phyloP scores from a whole-genome alignment of 2,888 invertebrate species.

The Platypus cylindrus region DNA sequence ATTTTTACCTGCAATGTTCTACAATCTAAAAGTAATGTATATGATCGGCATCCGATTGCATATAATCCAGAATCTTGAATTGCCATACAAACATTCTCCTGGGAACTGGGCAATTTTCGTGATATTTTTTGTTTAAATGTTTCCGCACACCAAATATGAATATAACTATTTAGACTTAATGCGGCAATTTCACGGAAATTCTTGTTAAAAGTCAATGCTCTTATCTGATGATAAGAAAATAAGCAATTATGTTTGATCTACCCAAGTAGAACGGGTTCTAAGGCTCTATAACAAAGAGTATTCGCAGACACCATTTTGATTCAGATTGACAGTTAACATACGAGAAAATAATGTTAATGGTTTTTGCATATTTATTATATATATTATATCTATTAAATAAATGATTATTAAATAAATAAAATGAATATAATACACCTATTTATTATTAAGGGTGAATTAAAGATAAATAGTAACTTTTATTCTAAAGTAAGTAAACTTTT shows the following conservation, averaged over 20 bases:
- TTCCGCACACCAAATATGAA: slow-evolving; percentile 87
- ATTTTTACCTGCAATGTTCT: slow-evolving; percentile 58
- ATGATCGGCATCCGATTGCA: slow-evolving; percentile 88
- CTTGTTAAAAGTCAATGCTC: slow-evolving; percentile 80
- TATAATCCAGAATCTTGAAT: slow-evolving; percentile 78
- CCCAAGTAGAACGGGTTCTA: too few species aligned
- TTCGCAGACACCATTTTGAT: too few species aligned
- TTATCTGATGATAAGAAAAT: slow-evolving; percentile 39
- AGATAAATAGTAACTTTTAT: too few species aligned
- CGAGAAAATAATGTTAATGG: too few species aligned
- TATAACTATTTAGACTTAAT: slow-evolving; percentile 82
- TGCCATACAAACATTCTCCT: slow-evolving; percentile 88
- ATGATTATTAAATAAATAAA: too few species aligned
- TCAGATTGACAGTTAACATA: too few species aligned
- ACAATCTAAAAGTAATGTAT: slow-evolving; percentile 80
- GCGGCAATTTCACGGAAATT: slow-evolving; percentile 80
- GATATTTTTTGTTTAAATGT: slow-evolving; percentile 80
- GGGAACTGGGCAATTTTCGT: slow-evolving; percentile 73
- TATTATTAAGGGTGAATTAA: too few species aligned
- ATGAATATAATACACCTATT: too few species aligned
- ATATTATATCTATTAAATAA: too few species aligned
- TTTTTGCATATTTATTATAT: too few species aligned
- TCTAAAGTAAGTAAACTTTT: too few species aligned
- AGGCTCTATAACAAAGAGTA: too few species aligned
- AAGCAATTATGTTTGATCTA: not conserved